phyloP scores from a whole-genome alignment of 2,888 invertebrate genomes.

The Brachyptera putata region DNA sequence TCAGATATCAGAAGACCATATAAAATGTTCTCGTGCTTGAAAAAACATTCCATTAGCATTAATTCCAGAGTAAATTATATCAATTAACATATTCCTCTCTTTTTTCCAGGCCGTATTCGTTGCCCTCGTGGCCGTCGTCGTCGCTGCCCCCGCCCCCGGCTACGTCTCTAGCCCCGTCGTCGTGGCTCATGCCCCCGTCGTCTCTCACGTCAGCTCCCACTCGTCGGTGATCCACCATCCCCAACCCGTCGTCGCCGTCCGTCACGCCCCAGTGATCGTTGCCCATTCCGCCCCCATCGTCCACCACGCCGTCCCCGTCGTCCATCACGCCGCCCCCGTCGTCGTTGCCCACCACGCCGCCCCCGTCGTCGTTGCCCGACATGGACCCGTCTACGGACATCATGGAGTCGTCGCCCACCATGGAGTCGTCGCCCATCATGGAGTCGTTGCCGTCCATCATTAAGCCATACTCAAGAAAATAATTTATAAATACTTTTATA shows the following conservation, averaged over 20 bases:
- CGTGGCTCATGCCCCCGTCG: slow-evolving; percentile 2
- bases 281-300: slow-evolving; percentile 17
- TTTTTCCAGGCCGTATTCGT: slow-evolving; percentile 50
- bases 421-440: background rate
- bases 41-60: no score
- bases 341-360: slow-evolving; percentile 1
- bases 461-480: no score
- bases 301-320: slow-evolving; percentile 7
- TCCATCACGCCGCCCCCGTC: slow-evolving; percentile 5
- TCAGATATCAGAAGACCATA: no score
- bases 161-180: slow-evolving; percentile 44
- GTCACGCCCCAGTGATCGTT: slow-evolving; percentile 4
- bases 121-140: slow-evolving; percentile 52
- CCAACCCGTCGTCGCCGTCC: background rate
- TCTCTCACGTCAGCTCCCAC: slow-evolving; percentile 15
- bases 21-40: no score
- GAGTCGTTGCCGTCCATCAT: background rate
- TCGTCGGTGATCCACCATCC: background rate
- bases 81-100: no score
- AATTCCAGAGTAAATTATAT: no score
- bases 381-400: slow-evolving; percentile 10
- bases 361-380: slow-evolving; percentile 4
- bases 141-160: slow-evolving; percentile 50
- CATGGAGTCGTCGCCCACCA: background rate
- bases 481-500: no score